Evolutionary conservation across 2,113 vertebrate genomes (phyloP).

Genomic region (Salminus brasiliensis): DNA sequence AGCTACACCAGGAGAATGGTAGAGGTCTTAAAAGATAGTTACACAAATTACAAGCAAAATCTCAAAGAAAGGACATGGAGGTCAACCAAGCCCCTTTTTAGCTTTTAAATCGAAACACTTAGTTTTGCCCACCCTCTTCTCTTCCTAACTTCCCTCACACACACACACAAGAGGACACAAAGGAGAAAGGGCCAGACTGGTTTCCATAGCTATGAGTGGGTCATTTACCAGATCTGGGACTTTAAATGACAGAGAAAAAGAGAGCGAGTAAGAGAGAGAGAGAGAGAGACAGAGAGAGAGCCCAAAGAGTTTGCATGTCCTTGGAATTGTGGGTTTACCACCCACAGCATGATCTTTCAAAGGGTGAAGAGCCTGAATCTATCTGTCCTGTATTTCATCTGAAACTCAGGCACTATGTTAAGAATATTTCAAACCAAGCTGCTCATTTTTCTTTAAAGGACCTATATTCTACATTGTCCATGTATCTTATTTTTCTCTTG

Average conservation of each 20-base stretch:
- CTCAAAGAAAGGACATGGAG: conserved; percentile 53
- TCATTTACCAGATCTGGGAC: conserved; percentile 40
- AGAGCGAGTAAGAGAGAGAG: conserved; percentile 35
- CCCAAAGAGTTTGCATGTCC: conserved; percentile 52
- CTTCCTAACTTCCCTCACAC: conserved; percentile 35
- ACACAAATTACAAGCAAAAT: conserved; percentile 74
- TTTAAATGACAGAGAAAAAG: conserved; percentile 49
- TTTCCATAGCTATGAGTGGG: conserved; percentile 74
- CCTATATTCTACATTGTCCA: no score
- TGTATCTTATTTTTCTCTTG: no score
- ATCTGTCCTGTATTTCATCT: conserved; percentile 60
- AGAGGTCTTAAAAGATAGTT: conserved; percentile 68
- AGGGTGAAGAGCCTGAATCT: conserved; percentile 65
- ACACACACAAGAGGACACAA: conserved; percentile 51
- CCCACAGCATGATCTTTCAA: conserved; percentile 65
- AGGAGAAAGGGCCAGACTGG: conserved; percentile 62
- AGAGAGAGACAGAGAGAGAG: not conserved
- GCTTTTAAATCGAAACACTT: conserved; percentile 70
- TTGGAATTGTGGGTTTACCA: conserved; percentile 63
- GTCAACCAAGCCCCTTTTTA: conserved; percentile 58
- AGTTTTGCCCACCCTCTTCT: conserved; percentile 58
- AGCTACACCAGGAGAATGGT: conserved; percentile 57
- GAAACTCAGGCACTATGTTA: conserved; percentile 46
- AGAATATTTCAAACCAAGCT: conserved; percentile 45
- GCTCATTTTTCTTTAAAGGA: not conserved